Evolutionary conservation across 2,888 invertebrate genomes (phyloP).

Genomic region (Limnephilus lunatus): DNA sequence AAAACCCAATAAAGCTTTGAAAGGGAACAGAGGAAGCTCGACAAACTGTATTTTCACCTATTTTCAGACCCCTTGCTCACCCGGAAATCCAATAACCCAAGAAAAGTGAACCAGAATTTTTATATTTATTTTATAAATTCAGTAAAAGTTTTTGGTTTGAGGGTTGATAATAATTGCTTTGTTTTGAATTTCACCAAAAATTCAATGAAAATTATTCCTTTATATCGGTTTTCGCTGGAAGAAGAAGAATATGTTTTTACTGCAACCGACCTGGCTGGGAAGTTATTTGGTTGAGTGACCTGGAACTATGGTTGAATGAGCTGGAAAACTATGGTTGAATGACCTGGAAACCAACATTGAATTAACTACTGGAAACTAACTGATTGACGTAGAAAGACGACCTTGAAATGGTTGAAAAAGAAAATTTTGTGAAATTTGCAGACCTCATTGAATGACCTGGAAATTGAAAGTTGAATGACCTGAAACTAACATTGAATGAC

Average conservation of each 20-base stretch:
- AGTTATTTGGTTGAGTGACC: background rate
- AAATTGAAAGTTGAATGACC: background rate
- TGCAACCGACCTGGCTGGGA: background rate
- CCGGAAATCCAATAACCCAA: background rate
- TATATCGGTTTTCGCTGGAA: background rate
- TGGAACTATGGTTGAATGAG: background rate
- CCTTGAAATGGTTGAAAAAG: background rate
- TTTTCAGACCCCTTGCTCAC: background rate
- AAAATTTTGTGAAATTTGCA: background rate
- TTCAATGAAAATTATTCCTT: background rate
- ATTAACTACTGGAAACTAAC: background rate
- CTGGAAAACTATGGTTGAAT: background rate
- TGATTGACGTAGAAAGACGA: background rate
- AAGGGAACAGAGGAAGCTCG: background rate
- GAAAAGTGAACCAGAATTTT: background rate
- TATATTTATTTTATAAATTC: background rate
- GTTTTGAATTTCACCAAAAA: background rate
- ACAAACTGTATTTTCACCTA: background rate
- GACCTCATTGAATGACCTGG: no score
- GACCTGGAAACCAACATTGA: no score
- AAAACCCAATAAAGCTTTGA: background rate
- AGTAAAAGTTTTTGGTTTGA: background rate
- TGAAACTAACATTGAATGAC: background rate
- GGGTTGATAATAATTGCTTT: background rate
- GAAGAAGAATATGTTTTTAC: background rate